A percentile compares a stretch with the other conserved stretches of the same genome.
Conservation (phyloP, 2,888 invertebrate genomes). For the Incurvaria masculella region DNA sequence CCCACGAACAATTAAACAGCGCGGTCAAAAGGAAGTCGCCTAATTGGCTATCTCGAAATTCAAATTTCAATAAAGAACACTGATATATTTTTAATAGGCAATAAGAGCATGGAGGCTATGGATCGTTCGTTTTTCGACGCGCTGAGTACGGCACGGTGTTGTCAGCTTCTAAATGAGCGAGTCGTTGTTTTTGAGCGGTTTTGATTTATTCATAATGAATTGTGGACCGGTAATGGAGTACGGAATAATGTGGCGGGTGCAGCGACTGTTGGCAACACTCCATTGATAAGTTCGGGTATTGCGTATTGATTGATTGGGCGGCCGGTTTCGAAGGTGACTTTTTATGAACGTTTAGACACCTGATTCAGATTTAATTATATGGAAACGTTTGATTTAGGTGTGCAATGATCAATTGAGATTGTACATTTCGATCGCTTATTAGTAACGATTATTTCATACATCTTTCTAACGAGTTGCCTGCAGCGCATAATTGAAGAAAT, state of each 20-base stretch:
- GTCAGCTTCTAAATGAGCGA: slow-evolving; percentile 31
- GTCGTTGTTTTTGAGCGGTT: slow-evolving; percentile 32
- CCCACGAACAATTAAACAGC: too few species aligned
- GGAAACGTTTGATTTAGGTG: too few species aligned
- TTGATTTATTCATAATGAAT: slow-evolving; percentile 45
- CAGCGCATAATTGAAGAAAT: too few species aligned
- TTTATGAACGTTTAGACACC: too few species aligned
- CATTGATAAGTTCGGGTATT: neutral
- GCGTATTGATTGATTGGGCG: neutral
- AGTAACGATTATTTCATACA: too few species aligned
- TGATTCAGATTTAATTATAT: too few species aligned
- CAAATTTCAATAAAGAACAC: slow-evolving; percentile 44
- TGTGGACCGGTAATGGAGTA: slow-evolving; percentile 42
- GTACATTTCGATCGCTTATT: too few species aligned
- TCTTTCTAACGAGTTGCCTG: too few species aligned
- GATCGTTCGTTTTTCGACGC: slow-evolving; percentile 25
- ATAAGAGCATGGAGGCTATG: slow-evolving; percentile 30
- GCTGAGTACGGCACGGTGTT: slow-evolving; percentile 29
- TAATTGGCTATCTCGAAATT: slow-evolving; percentile 43
- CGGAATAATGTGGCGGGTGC: slow-evolving; percentile 41
- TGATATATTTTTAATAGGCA: slow-evolving; percentile 45
- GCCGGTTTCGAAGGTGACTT: too few species aligned
- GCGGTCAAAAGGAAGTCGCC: slow-evolving; percentile 11
- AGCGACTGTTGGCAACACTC: too few species aligned
- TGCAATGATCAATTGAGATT: too few species aligned